A percentile compares a stretch with the other conserved stretches of the same genome.
Conservation (phyloP, 2,113 vertebrate genomes). For the Eretmochelys imbricata region DNA sequence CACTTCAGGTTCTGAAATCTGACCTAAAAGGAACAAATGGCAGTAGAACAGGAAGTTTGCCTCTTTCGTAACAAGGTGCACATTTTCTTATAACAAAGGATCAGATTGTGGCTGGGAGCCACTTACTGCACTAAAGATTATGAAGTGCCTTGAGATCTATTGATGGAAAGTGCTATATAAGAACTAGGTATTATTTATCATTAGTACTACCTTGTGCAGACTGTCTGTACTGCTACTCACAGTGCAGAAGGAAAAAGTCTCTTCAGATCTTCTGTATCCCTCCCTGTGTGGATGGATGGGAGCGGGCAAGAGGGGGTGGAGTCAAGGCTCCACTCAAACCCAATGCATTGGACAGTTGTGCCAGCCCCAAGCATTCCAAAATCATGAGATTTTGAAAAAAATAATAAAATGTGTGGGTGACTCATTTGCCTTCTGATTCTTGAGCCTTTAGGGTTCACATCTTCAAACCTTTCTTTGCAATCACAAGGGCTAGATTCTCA, state of each 20-base stretch:
- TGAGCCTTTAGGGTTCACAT: not conserved
- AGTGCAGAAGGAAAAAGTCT: not conserved
- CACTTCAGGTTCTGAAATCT: not conserved
- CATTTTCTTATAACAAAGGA: not conserved
- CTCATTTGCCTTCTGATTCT: not conserved
- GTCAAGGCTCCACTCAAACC: not conserved
- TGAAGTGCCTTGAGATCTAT: not conserved
- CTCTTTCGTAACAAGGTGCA: not conserved
- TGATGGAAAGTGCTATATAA: not conserved
- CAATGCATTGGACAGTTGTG: not conserved
- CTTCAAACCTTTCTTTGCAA: not conserved
- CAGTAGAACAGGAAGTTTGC: not conserved
- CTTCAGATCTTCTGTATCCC: not conserved
- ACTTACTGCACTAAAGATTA: not conserved
- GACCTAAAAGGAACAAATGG: not conserved
- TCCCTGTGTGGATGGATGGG: not conserved
- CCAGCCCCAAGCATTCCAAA: not conserved
- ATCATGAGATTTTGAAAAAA: not conserved
- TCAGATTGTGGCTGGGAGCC: not conserved
- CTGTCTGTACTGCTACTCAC: not conserved
- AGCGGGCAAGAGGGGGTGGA: not conserved
- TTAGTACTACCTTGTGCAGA: not conserved
- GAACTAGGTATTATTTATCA: not conserved
- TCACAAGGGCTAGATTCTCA: not conserved
- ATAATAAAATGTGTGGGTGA: not conserved